phyloP scores from a whole-genome alignment of 2,888 invertebrate species.

The Candidula unifasciata region DNA sequence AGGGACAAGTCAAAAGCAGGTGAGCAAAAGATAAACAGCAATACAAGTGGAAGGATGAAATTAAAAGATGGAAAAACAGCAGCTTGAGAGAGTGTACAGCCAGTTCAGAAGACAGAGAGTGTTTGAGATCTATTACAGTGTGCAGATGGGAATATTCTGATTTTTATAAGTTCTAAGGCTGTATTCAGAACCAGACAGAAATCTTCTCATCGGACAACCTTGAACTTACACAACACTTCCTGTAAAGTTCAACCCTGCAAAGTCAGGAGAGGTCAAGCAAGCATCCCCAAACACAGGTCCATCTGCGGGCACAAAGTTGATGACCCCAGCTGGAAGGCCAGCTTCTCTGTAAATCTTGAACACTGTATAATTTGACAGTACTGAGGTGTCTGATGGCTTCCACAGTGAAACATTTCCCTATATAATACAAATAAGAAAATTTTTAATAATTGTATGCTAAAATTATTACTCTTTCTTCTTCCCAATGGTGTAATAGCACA shows the following conservation, averaged over 20 bases:
- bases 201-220: too few relatives aligned
- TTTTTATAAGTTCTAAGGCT: too few relatives aligned
- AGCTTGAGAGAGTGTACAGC: too few relatives aligned
- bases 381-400: slow-evolving; percentile 98
- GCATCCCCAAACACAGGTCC: slow-evolving; percentile 96
- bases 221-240: slow-evolving; percentile 83
- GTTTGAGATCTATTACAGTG: too few relatives aligned
- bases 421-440: background rate
- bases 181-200: too few relatives aligned
- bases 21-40: too few relatives aligned
- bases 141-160: too few relatives aligned
- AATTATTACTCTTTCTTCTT: background rate
- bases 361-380: slow-evolving; percentile 95
- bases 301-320: slow-evolving; percentile 97
- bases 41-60: too few relatives aligned
- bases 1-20: too few relatives aligned
- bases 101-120: too few relatives aligned
- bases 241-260: slow-evolving; percentile 98
- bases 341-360: slow-evolving; percentile 90
- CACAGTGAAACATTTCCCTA: slow-evolving; percentile 97
- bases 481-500: background rate
- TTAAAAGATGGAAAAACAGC: too few relatives aligned
- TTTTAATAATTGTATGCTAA: background rate
- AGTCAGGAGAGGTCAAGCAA: slow-evolving; percentile 88
- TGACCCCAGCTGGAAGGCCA: slow-evolving; percentile 95